phyloP scores from a whole-genome alignment of 2,888 invertebrate genomes.

The Eupithecia exiguata region DNA sequence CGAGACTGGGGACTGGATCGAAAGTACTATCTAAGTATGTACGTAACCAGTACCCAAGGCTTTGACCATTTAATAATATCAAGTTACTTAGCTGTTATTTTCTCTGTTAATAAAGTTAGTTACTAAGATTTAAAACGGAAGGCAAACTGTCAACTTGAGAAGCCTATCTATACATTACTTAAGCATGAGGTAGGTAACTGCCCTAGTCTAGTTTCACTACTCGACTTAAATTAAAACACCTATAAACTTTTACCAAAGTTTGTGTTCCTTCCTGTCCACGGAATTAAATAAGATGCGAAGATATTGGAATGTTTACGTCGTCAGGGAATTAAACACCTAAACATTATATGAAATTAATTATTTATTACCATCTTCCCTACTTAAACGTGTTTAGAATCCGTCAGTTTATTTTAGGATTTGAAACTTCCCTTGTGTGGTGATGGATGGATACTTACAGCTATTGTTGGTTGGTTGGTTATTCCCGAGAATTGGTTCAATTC shows the following conservation, averaged over 20 bases:
- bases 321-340: no score
- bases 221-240: neutral
- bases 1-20: constrained; percentile 20
- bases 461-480: no score
- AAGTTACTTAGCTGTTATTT: neutral
- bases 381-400: no score
- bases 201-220: neutral
- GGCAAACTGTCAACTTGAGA: neutral
- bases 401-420: no score
- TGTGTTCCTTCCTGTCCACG: neutral
- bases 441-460: no score
- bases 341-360: no score
- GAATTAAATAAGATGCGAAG: neutral
- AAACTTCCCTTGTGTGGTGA: no score
- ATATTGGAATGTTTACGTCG: no score
- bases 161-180: neutral
- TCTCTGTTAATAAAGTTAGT: neutral
- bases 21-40: constrained; percentile 1
- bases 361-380: no score
- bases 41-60: neutral
- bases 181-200: neutral
- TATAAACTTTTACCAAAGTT: neutral
- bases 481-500: neutral
- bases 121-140: neutral
- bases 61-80: neutral